Evolutionary conservation across 2,113 vertebrate genomes (phyloP), one percentile per base, ranked within the genome.

Genomic region (Rhegmatorhina hoffmannsi): DNA sequence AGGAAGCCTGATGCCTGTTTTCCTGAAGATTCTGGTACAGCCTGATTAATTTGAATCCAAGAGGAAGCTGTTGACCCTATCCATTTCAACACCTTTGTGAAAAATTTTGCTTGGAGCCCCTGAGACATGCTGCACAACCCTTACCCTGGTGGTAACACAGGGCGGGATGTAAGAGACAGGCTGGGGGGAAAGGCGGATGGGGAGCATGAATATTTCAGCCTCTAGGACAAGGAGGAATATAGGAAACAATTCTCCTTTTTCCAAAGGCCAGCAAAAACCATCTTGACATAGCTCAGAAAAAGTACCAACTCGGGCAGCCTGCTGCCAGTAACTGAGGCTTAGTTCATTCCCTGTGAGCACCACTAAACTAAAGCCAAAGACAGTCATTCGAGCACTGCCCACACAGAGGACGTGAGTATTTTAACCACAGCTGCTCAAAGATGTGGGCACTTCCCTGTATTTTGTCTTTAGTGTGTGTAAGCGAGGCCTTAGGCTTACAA

Each of bases 101-200:
- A 46, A 59, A 75, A 44, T 20, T 16, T n/a, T 36, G 44, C 56
- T 59, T 24, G 20, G n/a, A 82, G 58, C 12, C 49, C 38, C 25
- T 50, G 8, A 31, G 17, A 86, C 59, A 73, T 7, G 34, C 1
- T 5, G 24, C n/a, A 14, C 50, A 13, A 36, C 21, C 38, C n/a
- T 49, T 43, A 26, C 23, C 13, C 33, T 38, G 29, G 29, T 26
- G n/a, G 34, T 46, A 29, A 75, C 19, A 23, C 55, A 29, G 14
- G 17, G 3, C 12, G 13, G 44, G 29, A 40, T 13, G 23, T 5
- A 46, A 40, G 33, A 40, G 3, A 9, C 0, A 0, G 14, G 25
- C 29, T 18, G 2, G 6, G 21, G 17, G 40, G 19, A n/a, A 60
- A 40, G n/a, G 16, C 28, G n/a, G 18, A 55, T 38, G 11, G 47